These are phyloP conservation scores for Hydractinia symbiolongicarpus DNA, from an alignment of 30 jellyfish, hydroid and myxozoan species.

Conservation along the genomic window DNA sequence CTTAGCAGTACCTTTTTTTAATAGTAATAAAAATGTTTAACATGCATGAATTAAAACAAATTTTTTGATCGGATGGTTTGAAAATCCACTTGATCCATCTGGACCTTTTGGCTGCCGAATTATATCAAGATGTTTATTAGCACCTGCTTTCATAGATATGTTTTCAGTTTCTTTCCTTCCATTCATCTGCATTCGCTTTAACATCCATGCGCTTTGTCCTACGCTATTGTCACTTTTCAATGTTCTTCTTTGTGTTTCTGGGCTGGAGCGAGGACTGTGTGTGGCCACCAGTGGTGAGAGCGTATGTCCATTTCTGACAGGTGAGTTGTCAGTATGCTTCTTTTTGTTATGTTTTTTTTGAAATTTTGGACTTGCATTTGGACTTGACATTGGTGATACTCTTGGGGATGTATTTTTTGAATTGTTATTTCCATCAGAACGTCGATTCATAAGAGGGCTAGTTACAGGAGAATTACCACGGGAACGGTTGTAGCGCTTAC, in stretches of 20 bases:
- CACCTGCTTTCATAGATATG: slow-evolving; percentile 45
- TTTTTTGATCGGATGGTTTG: slow-evolving; percentile 31
- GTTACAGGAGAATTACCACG: slow-evolving; percentile 48
- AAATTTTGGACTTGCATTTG: slow-evolving; percentile 39
- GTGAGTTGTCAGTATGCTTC: slow-evolving; percentile 17
- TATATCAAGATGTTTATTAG: slow-evolving; percentile 44
- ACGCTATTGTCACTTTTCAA: slow-evolving; percentile 40
- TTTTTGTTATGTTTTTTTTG: slow-evolving; percentile 34
- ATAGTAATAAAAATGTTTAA: neutral
- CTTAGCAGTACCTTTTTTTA: too few species aligned
- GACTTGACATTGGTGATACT: slow-evolving; percentile 23
- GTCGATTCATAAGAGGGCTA: slow-evolving; percentile 67
- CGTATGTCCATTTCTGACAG: slow-evolving; percentile 20
- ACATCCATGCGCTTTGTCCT: slow-evolving; percentile 90
- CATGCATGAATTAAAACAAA: slow-evolving; percentile 27
- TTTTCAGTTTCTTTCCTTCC: slow-evolving; percentile 39
- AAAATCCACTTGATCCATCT: slow-evolving; percentile 93
- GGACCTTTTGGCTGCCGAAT: slow-evolving; percentile 98
- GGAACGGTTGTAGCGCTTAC: slow-evolving; percentile 58
- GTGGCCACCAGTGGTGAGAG: slow-evolving; percentile 81
- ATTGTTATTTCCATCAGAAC: slow-evolving; percentile 29
- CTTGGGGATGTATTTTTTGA: slow-evolving; percentile 36
- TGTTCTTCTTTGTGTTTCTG: slow-evolving; percentile 54
- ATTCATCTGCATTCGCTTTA: slow-evolving; percentile 54
- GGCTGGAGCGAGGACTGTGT: slow-evolving; percentile 81